Evolutionary conservation across 2,888 invertebrate genomes (phyloP).

Genomic region (Ophion ellenae): DNA sequence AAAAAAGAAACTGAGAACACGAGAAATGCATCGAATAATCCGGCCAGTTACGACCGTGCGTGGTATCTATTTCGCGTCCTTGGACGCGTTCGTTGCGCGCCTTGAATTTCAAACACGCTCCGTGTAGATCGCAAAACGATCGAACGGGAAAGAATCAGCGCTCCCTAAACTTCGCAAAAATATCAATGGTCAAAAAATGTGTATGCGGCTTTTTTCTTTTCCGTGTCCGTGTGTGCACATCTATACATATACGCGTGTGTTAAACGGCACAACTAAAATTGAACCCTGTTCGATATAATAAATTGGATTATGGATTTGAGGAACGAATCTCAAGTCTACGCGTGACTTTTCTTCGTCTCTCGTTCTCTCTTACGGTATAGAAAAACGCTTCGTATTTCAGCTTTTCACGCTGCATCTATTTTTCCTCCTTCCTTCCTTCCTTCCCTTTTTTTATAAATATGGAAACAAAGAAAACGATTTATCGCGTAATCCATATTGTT

Average conservation of each 20-base stretch:
- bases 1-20: background rate
- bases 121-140: background rate
- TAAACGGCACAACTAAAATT: slow-evolving; percentile 70
- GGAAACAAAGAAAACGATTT: slow-evolving; percentile 60
- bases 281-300: slow-evolving; percentile 79
- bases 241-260: slow-evolving; percentile 20
- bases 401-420: slow-evolving; percentile 36
- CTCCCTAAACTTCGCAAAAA: slow-evolving; percentile 12
- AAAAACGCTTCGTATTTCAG: slow-evolving; percentile 52
- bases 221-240: background rate
- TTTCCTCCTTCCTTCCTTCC: slow-evolving; percentile 37
- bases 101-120: background rate
- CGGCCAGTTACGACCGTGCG: background rate
- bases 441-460: slow-evolving; percentile 56
- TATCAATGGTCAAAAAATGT: slow-evolving; percentile 20
- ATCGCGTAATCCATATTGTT: slow-evolving; percentile 50
- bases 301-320: slow-evolving; percentile 61
- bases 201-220: background rate
- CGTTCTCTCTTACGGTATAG: slow-evolving; percentile 48
- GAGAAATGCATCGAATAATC: slow-evolving; percentile 43
- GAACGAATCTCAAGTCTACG: slow-evolving; percentile 61
- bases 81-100: background rate
- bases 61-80: background rate
- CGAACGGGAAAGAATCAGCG: background rate
- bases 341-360: slow-evolving; percentile 43